Evolutionary conservation across 2,113 vertebrate species (phyloP), one percentile per base, ranked within the genome.

Genomic region (Lutjanus erythropterus): DNA sequence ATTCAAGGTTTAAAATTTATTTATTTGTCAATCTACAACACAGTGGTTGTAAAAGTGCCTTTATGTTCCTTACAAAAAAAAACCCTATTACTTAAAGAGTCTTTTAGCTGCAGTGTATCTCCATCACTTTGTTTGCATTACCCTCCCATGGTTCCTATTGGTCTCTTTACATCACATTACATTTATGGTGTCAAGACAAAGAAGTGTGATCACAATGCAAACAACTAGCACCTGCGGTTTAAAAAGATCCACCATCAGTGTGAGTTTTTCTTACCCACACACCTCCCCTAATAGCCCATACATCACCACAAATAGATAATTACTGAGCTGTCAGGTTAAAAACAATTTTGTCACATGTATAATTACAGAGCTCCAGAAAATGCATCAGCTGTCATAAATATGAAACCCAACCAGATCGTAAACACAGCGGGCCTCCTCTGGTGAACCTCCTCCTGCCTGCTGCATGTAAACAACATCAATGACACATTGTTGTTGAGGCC

Each of bases 351-450:
- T 83, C 71, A 88, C 69, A 61, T 29, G 64, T 74, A 11, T 88
- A 80, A 84, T 86, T 75, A 82, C 75, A 7, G 56, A 68, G 46
- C 44, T 74, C n/a, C 12, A 42, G 71, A 21, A 37, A 58, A 78
- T 53, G 61, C 65, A 66, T 77, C 69, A 55, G 58, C 46, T 46
- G 39, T 31, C 74, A 83, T 89, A 82, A 85, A 84, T 85, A 67
- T 76, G 58, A 84, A 75, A 78, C 27, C 65, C 41, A 46, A 11
- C 37, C 25, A 41, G 64, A 86, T 72, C 21, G 61, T 86, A 86
- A 92, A 86, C 81, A 59, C 83, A 89, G 88, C 39, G 19, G 86
- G 66, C 49, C 39, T 65, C 70, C 56, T 10, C 50, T 21, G 56
- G 16, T 50, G 49, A 59, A 41, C 55, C 68, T 71, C 73, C 81